Evolutionary conservation across 2,888 invertebrate genomes (phyloP).

Genomic region (Reticulitermes lucifugus): DNA sequence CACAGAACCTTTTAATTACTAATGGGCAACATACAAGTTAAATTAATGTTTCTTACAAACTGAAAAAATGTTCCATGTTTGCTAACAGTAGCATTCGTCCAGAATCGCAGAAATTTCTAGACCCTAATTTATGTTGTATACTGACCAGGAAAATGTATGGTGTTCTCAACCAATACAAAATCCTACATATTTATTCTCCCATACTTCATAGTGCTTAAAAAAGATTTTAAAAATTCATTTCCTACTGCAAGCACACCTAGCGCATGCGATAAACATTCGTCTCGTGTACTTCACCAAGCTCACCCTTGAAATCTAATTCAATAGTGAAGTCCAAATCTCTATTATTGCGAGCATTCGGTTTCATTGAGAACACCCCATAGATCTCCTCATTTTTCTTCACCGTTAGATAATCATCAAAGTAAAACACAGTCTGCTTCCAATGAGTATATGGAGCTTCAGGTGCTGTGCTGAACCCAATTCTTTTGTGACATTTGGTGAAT

Average conservation of each 20-base stretch:
- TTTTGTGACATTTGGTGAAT: conserved; percentile 99
- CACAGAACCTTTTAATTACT: background rate
- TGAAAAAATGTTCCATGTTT: conserved; percentile 8
- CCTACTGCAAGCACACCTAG: conserved; percentile 60
- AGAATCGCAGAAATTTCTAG: background rate
- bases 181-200: conserved; percentile 3
- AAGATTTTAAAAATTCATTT: conserved; percentile 17
- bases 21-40: background rate
- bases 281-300: conserved; percentile 86
- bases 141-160: conserved; percentile 2
- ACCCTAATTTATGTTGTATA: background rate
- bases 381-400: conserved; percentile 96
- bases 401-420: conserved; percentile 96
- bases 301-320: conserved; percentile 92
- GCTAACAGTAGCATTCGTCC: background rate
- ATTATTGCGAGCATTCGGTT: conserved; percentile 96
- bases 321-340: conserved; percentile 97
- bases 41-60: conserved; percentile 3
- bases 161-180: conserved; percentile 27
- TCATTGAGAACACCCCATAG: conserved; percentile 91
- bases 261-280: conserved; percentile 92
- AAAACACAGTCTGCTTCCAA: conserved; percentile 99
- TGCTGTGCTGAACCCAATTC: conserved; percentile 97
- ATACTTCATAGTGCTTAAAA: conserved; percentile 28
- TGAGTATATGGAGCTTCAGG: conserved; percentile 99